Percentiles rank a stretch among this genome's conserved stretches.
These are phyloP conservation scores for Corythaeola cristata DNA, from an alignment of 2,113 vertebrate species.

Conservation along the genomic window DNA sequence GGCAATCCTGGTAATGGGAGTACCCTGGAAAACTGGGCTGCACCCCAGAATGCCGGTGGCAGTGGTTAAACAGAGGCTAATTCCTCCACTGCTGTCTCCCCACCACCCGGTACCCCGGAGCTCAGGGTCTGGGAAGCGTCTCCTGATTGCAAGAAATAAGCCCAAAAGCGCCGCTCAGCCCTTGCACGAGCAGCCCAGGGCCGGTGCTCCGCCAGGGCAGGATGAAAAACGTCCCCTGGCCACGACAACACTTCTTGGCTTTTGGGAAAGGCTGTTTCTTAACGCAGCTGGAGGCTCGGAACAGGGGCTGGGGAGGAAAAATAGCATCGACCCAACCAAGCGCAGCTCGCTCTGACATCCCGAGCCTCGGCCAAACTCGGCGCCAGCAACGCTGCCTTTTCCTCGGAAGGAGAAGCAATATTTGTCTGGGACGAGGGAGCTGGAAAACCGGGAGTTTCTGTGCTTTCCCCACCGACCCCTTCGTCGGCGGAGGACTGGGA, in stretches of 20 bases:
- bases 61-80: too few species aligned
- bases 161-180: background rate
- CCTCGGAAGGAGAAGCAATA: background rate
- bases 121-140: background rate
- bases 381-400: background rate
- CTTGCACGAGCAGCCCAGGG: background rate
- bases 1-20: background rate
- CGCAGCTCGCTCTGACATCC: background rate
- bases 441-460: accelerated
- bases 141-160: background rate
- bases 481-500: background rate
- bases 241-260: background rate
- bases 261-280: background rate
- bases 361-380: background rate
- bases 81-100: too few species aligned
- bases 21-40: background rate
- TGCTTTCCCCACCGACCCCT: background rate
- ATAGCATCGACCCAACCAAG: background rate
- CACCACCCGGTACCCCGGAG: accelerated
- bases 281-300: background rate
- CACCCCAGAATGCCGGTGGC: background rate
- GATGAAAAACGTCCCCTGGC: background rate
- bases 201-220: background rate
- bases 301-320: background rate
- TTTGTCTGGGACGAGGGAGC: background rate